phyloP scores from a whole-genome alignment of 2,113 vertebrate species.

The Apteryx owenii region DNA sequence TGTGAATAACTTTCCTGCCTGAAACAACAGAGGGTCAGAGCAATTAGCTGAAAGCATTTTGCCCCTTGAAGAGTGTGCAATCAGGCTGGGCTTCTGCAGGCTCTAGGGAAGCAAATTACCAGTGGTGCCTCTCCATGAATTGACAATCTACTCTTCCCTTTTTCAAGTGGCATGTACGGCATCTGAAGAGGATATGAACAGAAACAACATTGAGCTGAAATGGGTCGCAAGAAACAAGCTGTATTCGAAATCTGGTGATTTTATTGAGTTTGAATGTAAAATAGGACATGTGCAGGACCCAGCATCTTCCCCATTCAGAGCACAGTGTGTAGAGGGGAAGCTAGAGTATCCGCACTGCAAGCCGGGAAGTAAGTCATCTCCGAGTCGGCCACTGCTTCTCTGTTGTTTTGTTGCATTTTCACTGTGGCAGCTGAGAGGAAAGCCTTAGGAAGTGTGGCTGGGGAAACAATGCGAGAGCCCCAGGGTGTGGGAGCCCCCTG shows the following conservation, averaged over 20 bases:
- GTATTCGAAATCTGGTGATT: background rate
- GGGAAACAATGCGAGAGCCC: background rate
- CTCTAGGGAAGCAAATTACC: background rate
- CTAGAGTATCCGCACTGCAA: background rate
- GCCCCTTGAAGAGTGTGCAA: no score
- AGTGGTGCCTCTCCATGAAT: background rate
- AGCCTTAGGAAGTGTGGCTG: background rate
- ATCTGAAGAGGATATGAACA: constrained; percentile 30
- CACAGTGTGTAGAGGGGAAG: background rate
- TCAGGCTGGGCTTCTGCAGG: background rate
- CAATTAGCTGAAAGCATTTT: no score
- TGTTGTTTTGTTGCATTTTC: background rate
- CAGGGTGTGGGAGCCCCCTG: no score
- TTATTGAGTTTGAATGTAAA: background rate
- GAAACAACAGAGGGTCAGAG: no score
- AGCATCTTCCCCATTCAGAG: background rate
- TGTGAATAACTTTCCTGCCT: no score
- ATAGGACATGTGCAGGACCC: accelerated
- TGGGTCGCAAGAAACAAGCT: accelerated
- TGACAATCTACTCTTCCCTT: background rate
- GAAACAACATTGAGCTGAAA: constrained; percentile 48
- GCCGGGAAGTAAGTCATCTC: background rate
- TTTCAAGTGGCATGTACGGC: constrained; percentile 52
- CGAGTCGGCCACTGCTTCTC: background rate
- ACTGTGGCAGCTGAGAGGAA: background rate